Evolutionary conservation across 1,140 invertebrate species (phyloP).

Genomic region (Centruroides sculpturatus): DNA sequence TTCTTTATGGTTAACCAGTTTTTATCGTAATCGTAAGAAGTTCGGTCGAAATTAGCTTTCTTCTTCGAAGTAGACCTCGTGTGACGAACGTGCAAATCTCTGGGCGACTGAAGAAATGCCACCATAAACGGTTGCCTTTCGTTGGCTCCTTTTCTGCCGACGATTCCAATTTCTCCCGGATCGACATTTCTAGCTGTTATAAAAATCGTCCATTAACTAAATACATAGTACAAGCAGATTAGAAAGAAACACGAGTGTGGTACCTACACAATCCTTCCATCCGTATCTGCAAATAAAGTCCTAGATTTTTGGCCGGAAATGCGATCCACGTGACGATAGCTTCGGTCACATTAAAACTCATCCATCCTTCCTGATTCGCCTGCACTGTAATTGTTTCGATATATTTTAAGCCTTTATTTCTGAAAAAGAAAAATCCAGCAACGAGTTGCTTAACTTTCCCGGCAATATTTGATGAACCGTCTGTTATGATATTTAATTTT

Average conservation of each 20-base stretch:
- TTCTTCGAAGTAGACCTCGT: constrained; percentile 17
- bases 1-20: no score
- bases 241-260: no score
- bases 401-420: not conserved
- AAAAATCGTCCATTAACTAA: not conserved
- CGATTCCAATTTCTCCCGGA: constrained; percentile 65
- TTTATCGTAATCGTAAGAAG: no score
- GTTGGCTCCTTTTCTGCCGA: constrained; percentile 54
- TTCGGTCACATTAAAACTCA: constrained; percentile 19
- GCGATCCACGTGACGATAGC: constrained; percentile 24
- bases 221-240: not conserved
- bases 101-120: constrained; percentile 56
- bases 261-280: constrained; percentile 34
- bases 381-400: not conserved
- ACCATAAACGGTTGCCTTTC: constrained; percentile 80
- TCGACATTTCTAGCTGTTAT: constrained; percentile 55
- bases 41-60: constrained; percentile 1
- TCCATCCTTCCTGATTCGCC: constrained; percentile 14
- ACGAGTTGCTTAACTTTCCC: no score
- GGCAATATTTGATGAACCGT: no score
- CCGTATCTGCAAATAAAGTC: constrained; percentile 73
- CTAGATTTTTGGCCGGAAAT: constrained; percentile 61
- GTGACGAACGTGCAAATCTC: constrained; percentile 18
- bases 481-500: no score
- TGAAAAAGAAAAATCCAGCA: not conserved